Percentiles rank a stretch among this genome's conserved stretches.
phyloP scores from a whole-genome alignment of 2,888 invertebrate genomes.

The Boloria euphrosyne region DNA sequence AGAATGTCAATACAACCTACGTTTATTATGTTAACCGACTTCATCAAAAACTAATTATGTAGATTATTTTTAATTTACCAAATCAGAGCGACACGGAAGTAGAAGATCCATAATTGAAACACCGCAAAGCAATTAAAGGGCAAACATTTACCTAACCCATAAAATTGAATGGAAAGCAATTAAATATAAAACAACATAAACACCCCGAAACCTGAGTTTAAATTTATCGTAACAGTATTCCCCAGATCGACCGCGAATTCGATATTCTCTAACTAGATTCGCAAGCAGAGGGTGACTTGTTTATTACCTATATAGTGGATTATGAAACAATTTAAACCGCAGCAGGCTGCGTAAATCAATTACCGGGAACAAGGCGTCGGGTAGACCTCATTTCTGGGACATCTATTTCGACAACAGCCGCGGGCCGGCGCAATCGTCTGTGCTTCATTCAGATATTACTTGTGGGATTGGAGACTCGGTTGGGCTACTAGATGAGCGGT shows the following conservation, averaged over 20 bases:
- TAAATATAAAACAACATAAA: not conserved
- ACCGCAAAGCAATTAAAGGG: too few relatives aligned
- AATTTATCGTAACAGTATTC: not conserved
- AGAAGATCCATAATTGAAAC: too few relatives aligned
- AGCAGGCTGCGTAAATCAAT: conserved; percentile 72
- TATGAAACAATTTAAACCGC: conserved; percentile 29
- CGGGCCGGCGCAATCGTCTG: conserved; percentile 63
- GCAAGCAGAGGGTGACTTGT: conserved; percentile 11
- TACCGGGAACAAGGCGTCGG: conserved; percentile 70
- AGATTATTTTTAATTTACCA: too few relatives aligned
- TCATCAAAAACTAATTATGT: too few relatives aligned
- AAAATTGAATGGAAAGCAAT: too few relatives aligned
- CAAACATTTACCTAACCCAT: too few relatives aligned
- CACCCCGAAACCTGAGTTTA: not conserved
- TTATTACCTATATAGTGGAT: conserved; percentile 23
- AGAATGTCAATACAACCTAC: too few relatives aligned
- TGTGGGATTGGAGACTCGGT: conserved; percentile 68
- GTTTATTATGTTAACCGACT: too few relatives aligned
- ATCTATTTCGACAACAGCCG: conserved; percentile 64
- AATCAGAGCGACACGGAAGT: too few relatives aligned
- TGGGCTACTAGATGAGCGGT: conserved; percentile 46
- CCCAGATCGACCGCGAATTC: conserved; percentile 14
- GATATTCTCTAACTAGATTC: conserved; percentile 19
- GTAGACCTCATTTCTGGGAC: conserved; percentile 68
- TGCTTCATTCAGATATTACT: conserved; percentile 78